Percentiles rank a stretch among this genome's conserved stretches.
Evolutionary conservation across 2,113 vertebrate genomes (phyloP).

Genomic region (Chrysochloris asiatica): DNA sequence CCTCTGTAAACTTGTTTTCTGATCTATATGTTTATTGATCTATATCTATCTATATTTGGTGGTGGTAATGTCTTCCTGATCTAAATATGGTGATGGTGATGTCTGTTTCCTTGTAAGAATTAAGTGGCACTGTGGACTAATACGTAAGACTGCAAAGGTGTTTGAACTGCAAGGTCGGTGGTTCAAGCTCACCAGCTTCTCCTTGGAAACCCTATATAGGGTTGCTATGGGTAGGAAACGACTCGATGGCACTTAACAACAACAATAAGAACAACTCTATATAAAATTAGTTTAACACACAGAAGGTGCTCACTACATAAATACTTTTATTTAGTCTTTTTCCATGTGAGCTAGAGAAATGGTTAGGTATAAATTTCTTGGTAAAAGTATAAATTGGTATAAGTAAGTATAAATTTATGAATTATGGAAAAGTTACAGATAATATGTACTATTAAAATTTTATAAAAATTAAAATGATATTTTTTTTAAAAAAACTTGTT

Average conservation of each 20-base stretch:
- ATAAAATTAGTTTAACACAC: not conserved
- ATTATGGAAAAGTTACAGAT: conserved; percentile 11
- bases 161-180: too few relatives aligned
- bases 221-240: too few relatives aligned
- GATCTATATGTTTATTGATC: not conserved
- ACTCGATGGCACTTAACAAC: too few relatives aligned
- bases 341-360: not conserved
- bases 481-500: too few relatives aligned
- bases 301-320: not conserved
- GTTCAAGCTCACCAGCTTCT: too few relatives aligned
- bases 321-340: conserved; percentile 21
- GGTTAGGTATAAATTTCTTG: conserved; percentile 14
- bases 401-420: conserved; percentile 17
- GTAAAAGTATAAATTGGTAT: not conserved
- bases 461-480: conserved; percentile 37
- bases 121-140: not conserved
- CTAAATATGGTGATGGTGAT: not conserved
- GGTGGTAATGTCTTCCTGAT: not conserved
- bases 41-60: too few relatives aligned
- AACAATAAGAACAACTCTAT: too few relatives aligned
- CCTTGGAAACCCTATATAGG: too few relatives aligned
- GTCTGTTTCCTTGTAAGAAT: not conserved
- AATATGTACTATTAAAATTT: conserved; percentile 1
- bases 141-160: too few relatives aligned
- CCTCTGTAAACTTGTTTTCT: conserved; percentile 11